These are phyloP conservation scores for Ichneumon xanthorius DNA, from an alignment of 2,888 invertebrate genomes.

Conservation along the genomic window DNA sequence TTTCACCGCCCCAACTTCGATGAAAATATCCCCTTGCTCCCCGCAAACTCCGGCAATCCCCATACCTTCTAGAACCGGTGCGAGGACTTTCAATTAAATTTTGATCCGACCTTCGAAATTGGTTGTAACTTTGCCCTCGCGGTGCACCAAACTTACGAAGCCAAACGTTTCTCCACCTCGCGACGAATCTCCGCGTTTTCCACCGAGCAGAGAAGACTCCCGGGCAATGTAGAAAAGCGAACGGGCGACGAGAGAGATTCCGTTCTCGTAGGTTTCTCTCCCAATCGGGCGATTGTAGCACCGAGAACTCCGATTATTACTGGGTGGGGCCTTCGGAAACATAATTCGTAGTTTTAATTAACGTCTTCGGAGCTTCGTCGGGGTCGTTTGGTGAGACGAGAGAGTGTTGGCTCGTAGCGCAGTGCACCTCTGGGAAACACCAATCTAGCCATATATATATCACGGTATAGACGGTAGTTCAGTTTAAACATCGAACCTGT, in stretches of 20 bases:
- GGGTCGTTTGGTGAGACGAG: slow-evolving; percentile 25
- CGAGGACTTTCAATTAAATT: slow-evolving; percentile 33
- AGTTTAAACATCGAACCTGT: not conserved
- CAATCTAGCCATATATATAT: not conserved
- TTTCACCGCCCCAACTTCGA: slow-evolving; percentile 26
- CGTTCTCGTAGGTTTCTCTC: not conserved
- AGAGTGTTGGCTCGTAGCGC: not conserved
- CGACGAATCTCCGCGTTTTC: not conserved
- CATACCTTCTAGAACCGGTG: not conserved
- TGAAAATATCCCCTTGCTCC: slow-evolving; percentile 2
- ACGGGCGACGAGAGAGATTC: slow-evolving; percentile 6
- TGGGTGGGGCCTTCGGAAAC: slow-evolving; percentile 28
- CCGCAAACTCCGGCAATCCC: not conserved
- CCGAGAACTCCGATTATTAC: slow-evolving; percentile 31
- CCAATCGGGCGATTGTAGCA: not conserved
- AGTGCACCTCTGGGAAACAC: slow-evolving; percentile 42
- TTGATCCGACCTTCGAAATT: slow-evolving; percentile 38
- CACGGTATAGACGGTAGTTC: not conserved
- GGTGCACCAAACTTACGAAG: slow-evolving; percentile 23
- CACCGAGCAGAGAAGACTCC: slow-evolving; percentile 11
- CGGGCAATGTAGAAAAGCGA: slow-evolving; percentile 26
- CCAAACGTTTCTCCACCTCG: not conserved
- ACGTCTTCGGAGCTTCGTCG: slow-evolving; percentile 43
- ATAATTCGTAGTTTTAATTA: slow-evolving; percentile 62
- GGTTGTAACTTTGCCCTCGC: slow-evolving; percentile 24